Evolutionary conservation across 2,888 invertebrate species (phyloP).

Genomic region (Nysson spinosus): DNA sequence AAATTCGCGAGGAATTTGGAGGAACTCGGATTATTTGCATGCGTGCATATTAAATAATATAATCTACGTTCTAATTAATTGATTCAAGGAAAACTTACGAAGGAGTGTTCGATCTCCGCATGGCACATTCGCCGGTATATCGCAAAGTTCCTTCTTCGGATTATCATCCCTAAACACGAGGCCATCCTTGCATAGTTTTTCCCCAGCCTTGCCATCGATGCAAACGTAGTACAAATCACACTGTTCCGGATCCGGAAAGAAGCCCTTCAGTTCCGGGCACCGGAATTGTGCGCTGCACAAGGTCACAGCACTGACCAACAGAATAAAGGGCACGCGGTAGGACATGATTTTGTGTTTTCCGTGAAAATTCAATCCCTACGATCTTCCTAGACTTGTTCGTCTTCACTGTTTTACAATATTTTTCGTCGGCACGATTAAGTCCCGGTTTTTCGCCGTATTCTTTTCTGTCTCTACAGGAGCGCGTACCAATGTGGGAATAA

Average conservation of each 20-base stretch:
- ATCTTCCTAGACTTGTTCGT: not conserved
- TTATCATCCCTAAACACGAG: conserved; percentile 86
- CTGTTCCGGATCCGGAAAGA: conserved; percentile 85
- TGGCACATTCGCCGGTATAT: conserved; percentile 87
- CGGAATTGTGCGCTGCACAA: conserved; percentile 77
- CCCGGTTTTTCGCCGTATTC: conserved; percentile 11
- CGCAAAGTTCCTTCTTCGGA: conserved; percentile 86
- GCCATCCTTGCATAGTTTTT: conserved; percentile 87
- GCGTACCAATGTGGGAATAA: conserved; percentile 61
- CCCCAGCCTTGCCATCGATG: conserved; percentile 82
- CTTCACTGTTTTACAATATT: not conserved
- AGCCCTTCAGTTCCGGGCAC: conserved; percentile 87
- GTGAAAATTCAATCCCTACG: not conserved
- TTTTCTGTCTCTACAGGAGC: conserved; percentile 41
- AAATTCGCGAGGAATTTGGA: too few relatives aligned
- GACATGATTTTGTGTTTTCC: conserved; percentile 11
- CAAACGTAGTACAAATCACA: conserved; percentile 90
- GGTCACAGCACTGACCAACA: conserved; percentile 38
- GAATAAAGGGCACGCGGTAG: conserved; percentile 13
- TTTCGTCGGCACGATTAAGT: conserved; percentile 2
- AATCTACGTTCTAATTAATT: not conserved
- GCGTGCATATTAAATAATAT: not conserved
- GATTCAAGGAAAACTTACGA: conserved; percentile 81
- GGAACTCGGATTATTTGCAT: too few relatives aligned
- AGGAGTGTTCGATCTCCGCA: conserved; percentile 86